phyloP scores from a whole-genome alignment of 2,113 vertebrate species.

The Triplophysa dalaica region DNA sequence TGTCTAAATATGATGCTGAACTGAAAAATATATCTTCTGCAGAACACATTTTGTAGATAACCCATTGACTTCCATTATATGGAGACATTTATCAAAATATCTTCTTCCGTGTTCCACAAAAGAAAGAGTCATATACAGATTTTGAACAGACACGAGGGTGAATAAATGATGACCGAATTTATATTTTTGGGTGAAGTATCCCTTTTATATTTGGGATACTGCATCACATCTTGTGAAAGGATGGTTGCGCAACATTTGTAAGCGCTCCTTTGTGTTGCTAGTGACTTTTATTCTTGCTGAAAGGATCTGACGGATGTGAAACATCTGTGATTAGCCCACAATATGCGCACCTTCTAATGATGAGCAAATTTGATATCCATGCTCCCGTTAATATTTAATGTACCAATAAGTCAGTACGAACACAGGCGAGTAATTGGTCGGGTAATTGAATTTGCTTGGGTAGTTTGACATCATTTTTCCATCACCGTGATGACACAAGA shows the following conservation, averaged over 20 bases:
- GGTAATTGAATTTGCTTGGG: conserved; percentile 82
- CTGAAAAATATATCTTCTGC: background rate
- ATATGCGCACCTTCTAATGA: conserved; percentile 74
- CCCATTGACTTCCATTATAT: no score
- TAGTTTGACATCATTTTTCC: conserved; percentile 75
- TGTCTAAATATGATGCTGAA: background rate
- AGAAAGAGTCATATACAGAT: no score
- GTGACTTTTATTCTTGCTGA: background rate
- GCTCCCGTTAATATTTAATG: conserved; percentile 78
- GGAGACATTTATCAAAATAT: no score
- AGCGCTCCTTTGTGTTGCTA: conserved; percentile 4
- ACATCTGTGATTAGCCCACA: conserved; percentile 68
- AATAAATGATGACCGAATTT: no score
- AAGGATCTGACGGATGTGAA: conserved; percentile 58
- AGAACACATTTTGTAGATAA: background rate
- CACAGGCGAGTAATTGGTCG: conserved; percentile 73
- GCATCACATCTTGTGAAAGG: no score
- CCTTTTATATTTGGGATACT: no score
- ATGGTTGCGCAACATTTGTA: conserved; percentile 1
- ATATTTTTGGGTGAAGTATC: no score
- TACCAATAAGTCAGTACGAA: conserved; percentile 74
- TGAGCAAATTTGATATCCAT: conserved; percentile 74
- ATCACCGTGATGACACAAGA: conserved; percentile 73
- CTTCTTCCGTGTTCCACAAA: no score
- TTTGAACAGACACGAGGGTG: no score